Conservation (phyloP, 2,888 invertebrate species). For the Halictus quadricinctus region DNA sequence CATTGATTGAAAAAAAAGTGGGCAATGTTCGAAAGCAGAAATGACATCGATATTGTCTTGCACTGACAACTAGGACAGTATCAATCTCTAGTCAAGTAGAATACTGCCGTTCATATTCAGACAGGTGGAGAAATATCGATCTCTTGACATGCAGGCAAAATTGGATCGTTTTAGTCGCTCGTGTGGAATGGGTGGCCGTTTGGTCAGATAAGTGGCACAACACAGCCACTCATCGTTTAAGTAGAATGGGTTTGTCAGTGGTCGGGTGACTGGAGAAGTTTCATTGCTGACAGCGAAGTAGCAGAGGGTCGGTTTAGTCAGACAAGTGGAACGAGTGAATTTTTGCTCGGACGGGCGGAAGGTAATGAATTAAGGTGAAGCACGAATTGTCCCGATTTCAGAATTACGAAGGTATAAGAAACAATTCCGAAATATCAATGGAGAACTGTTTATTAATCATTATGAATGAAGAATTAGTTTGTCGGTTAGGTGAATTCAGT, state of each 20-base stretch:
- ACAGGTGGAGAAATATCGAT: constrained; percentile 18
- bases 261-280: constrained; percentile 20
- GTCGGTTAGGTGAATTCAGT: too few relatives aligned
- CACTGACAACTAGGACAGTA: constrained; percentile 4
- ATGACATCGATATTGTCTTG: not conserved
- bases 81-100: not conserved
- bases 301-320: not conserved
- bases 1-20: not conserved
- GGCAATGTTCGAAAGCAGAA: not conserved
- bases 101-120: not conserved
- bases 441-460: not conserved
- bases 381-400: not conserved
- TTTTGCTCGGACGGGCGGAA: not conserved
- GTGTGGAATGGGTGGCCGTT: not conserved
- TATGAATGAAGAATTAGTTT: not conserved
- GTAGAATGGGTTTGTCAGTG: not conserved
- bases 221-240: not conserved
- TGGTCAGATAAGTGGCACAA: constrained; percentile 1
- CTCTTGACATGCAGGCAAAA: not conserved
- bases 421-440: not conserved
- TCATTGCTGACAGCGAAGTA: constrained; percentile 10
- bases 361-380: not conserved
- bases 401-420: not conserved
- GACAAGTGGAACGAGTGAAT: not conserved
- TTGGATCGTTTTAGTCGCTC: not conserved